These are phyloP conservation scores for Grantiella picta DNA, from an alignment of 2,113 vertebrate genomes.

Conservation along the genomic window DNA sequence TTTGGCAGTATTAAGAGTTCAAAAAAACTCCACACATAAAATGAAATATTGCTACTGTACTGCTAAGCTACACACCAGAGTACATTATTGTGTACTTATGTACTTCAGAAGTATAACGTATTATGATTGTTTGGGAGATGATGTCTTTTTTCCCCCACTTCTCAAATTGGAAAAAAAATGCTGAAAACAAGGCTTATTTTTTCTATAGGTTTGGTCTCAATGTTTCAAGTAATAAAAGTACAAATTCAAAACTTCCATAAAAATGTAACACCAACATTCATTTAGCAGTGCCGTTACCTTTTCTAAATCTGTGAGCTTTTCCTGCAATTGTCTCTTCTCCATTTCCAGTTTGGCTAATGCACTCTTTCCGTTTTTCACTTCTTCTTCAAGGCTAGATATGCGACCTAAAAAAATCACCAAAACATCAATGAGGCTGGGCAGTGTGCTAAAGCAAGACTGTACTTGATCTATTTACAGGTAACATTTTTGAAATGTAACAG, in stretches of 20 bases:
- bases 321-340: slow-evolving; percentile 92
- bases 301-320: slow-evolving; percentile 88
- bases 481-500: background rate
- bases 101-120: background rate
- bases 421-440: background rate
- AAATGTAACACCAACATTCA: background rate
- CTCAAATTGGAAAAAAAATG: background rate
- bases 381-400: slow-evolving; percentile 87
- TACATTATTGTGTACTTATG: background rate
- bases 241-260: background rate
- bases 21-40: background rate
- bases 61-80: background rate
- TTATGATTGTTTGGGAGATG: background rate
- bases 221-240: background rate
- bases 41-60: background rate
- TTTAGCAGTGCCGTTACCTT: slow-evolving; percentile 78
- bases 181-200: background rate
- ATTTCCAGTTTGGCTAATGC: slow-evolving; percentile 82
- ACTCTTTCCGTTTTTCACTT: slow-evolving; percentile 83
- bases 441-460: background rate
- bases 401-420: slow-evolving; percentile 77
- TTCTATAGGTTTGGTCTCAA: background rate
- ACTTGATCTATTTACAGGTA: background rate
- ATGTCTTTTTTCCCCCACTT: fast-evolving
- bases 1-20: background rate